phyloP scores from a whole-genome alignment of 1,140 invertebrate species.

The Ceratina australensis region DNA sequence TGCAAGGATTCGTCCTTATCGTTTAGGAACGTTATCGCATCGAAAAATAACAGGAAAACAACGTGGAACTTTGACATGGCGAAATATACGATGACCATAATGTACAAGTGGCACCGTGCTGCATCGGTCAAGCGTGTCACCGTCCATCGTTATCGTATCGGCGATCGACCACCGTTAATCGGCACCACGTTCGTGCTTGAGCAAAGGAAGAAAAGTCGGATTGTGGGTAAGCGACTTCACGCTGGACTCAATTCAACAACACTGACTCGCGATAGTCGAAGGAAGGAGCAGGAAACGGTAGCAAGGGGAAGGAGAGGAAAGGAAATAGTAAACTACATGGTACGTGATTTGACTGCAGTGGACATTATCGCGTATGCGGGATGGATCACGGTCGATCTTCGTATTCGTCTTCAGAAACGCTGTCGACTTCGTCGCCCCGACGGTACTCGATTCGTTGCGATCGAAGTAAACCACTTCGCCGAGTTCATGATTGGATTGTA shows the following conservation, averaged over 20 bases:
- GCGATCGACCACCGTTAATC: not conserved
- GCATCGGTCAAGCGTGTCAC: not conserved
- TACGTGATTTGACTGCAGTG: no score
- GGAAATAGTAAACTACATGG: no score
- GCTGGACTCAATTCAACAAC: no score
- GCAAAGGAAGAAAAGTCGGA: slow-evolving; percentile 1
- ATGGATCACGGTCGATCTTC: no score
- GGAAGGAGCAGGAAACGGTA: no score
- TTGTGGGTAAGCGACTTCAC: not conserved
- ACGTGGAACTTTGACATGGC: slow-evolving; percentile 63
- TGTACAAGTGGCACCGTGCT: slow-evolving; percentile 53
- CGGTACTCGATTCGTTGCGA: slow-evolving; percentile 55
- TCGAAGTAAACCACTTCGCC: slow-evolving; percentile 48
- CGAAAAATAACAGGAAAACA: slow-evolving; percentile 67
- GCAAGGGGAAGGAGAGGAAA: no score
- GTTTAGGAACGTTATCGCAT: slow-evolving; percentile 75
- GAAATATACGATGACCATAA: slow-evolving; percentile 49
- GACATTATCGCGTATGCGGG: no score
- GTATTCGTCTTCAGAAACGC: not conserved
- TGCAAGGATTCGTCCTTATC: slow-evolving; percentile 58
- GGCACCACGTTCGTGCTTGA: slow-evolving; percentile 5
- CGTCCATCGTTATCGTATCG: not conserved
- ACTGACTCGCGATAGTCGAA: no score
- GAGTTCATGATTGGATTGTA: not conserved
- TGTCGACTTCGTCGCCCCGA: slow-evolving; percentile 12